phyloP scores from a whole-genome alignment of 2,797 vertebrate genomes.

The Selene dorsalis region DNA sequence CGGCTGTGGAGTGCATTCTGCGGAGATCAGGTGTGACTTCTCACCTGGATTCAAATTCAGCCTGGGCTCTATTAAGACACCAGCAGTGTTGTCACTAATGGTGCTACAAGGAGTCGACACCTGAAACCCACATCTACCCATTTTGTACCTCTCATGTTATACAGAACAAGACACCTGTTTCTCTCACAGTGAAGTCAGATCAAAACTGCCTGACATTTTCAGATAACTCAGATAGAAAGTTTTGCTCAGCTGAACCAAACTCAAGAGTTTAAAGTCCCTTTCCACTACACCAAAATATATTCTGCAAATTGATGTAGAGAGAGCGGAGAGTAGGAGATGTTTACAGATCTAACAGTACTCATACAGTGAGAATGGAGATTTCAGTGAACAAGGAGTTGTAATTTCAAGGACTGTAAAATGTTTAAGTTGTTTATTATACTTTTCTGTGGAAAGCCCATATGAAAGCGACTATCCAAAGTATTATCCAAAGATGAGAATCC shows the following conservation, averaged over 20 bases:
- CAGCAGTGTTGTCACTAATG: not conserved
- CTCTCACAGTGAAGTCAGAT: not conserved
- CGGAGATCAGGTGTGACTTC: conserved; percentile 57
- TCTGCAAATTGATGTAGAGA: too few relatives aligned
- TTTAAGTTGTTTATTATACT: too few relatives aligned
- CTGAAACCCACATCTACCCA: not conserved
- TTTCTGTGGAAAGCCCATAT: not conserved
- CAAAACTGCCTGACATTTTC: not conserved
- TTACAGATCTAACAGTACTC: too few relatives aligned
- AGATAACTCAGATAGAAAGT: not conserved
- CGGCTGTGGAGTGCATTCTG: not conserved
- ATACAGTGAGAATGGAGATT: too few relatives aligned
- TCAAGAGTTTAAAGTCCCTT: not conserved
- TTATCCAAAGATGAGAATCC: not conserved
- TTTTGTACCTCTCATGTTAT: not conserved
- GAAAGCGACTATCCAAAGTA: not conserved
- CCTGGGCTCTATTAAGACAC: not conserved
- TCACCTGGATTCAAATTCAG: conserved; percentile 53
- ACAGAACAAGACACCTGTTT: not conserved
- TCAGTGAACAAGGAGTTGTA: too few relatives aligned
- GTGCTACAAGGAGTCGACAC: not conserved
- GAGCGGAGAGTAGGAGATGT: too few relatives aligned
- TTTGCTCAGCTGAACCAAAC: not conserved
- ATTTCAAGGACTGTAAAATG: too few relatives aligned
- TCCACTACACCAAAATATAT: too few relatives aligned